Percentiles rank a stretch among this genome's conserved stretches.
phyloP scores from a whole-genome alignment of 2,797 vertebrate species.

The Salmo trutta region DNA sequence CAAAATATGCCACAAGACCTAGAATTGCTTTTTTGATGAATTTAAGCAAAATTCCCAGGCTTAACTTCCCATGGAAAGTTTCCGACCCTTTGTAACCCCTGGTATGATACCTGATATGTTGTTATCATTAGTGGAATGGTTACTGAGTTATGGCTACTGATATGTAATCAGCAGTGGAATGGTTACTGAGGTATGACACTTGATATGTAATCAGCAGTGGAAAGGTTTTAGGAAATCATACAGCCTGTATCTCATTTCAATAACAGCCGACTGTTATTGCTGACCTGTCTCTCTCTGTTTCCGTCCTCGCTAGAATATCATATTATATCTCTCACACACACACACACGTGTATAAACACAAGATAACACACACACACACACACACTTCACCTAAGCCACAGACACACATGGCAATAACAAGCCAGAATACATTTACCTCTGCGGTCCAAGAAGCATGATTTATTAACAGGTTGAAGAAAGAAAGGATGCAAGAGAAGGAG shows the following conservation, averaged over 20 bases:
- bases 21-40: too few species aligned
- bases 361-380: not conserved
- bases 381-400: not conserved
- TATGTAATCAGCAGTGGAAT: too few species aligned
- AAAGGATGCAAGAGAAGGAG: conserved; percentile 17
- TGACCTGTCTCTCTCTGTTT: not conserved
- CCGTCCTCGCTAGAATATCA: not conserved
- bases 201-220: too few species aligned
- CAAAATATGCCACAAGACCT: too few species aligned
- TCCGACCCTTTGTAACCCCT: too few species aligned
- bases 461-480: conserved; percentile 66
- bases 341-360: not conserved
- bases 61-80: too few species aligned
- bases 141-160: too few species aligned
- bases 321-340: not conserved
- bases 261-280: not conserved
- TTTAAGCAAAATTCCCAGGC: too few species aligned
- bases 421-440: conserved; percentile 56
- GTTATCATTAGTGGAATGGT: too few species aligned
- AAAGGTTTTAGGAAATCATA: not conserved
- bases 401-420: conserved; percentile 37
- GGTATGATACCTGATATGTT: too few species aligned
- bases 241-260: not conserved
- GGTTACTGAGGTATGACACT: too few species aligned
- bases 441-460: conserved; percentile 67